Base-by-base conservation (phyloP, 2,888 invertebrate species). In the Lobophora halterata region DNA sequence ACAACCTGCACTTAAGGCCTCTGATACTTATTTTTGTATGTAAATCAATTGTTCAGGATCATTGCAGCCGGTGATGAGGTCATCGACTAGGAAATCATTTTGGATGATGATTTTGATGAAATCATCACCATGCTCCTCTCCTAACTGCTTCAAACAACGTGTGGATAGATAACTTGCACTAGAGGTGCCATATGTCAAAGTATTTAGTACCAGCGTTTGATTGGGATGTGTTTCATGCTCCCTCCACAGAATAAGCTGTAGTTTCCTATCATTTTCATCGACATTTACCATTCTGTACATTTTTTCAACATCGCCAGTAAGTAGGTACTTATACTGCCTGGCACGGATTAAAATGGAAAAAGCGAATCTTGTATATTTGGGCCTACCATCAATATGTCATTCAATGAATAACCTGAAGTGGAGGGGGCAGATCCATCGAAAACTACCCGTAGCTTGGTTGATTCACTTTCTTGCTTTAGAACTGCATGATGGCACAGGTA, bases 361-460 rank as follows among this genome's bases (percentile, higher is more conserved):
- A 9, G 20, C n/a, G n/a, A n/a, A n/a, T n/a, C n/a, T n/a, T n/a
- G n/a, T n/a, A n/a, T n/a, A n/a, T n/a, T n/a, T n/a, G n/a, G n/a
- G n/a, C n/a, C n/a, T n/a, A n/a, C n/a, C n/a, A n/a, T n/a, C n/a
- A n/a, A n/a, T n/a, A n/a, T n/a, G n/a, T n/a, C n/a, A n/a, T n/a
- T n/a, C n/a, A n/a, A n/a, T n/a, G n/a, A n/a, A n/a, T n/a, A n/a
- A 29, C 57, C 54, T 3, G 55, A 49, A 0, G 52, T 23, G 1
- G 52, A 33, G 0, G 24, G 36, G 1, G 46, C 56, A 0, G 50
- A 53, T 2, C 39, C 52, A 29, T 58, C 48, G 29, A 55, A 58
- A 0, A 61, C 57, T 0, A 57, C 55, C 1, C 61, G 34, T 0
- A 58, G 16, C 13, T 54, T 55, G 1, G 56, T 56, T 0, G 54